A percentile compares a stretch with the other conserved stretches of the same genome.
Evolutionary conservation across 2,888 invertebrate species (phyloP).

Genomic region (Parnassius apollo): DNA sequence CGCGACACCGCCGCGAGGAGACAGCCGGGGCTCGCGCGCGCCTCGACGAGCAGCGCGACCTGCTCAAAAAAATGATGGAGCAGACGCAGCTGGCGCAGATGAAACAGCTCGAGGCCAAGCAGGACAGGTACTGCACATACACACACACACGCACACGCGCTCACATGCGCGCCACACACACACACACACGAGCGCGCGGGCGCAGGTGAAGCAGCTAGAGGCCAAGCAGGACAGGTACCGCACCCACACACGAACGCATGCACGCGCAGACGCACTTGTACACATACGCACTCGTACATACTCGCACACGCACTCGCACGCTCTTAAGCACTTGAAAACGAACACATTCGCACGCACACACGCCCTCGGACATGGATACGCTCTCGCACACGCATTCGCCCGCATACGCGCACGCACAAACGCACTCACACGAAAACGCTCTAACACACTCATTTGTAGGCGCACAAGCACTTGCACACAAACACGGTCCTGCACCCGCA

Average conservation of each 20-base stretch:
- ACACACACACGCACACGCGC: slow-evolving; percentile 64
- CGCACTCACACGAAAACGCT: background rate
- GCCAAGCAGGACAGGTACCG: slow-evolving; percentile 85
- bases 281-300: background rate
- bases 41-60: slow-evolving; percentile 90
- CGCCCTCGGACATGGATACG: too few species aligned
- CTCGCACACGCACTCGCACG: too few species aligned
- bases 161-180: slow-evolving; percentile 83
- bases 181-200: slow-evolving; percentile 83
- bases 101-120: slow-evolving; percentile 93
- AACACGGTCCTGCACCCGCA: too few species aligned
- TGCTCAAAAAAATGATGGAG: slow-evolving; percentile 89
- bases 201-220: slow-evolving; percentile 94
- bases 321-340: background rate
- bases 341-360: too few species aligned
- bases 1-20: slow-evolving; percentile 90
- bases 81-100: slow-evolving; percentile 90
- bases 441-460: background rate
- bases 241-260: background rate
- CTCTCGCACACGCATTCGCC: too few species aligned
- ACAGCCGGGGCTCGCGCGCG: slow-evolving; percentile 90
- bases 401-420: too few species aligned
- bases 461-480: too few species aligned
- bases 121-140: slow-evolving; percentile 83
- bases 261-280: background rate